Evolutionary conservation across 2,797 vertebrate genomes (phyloP).

Genomic region (Enteromius mattozi): DNA sequence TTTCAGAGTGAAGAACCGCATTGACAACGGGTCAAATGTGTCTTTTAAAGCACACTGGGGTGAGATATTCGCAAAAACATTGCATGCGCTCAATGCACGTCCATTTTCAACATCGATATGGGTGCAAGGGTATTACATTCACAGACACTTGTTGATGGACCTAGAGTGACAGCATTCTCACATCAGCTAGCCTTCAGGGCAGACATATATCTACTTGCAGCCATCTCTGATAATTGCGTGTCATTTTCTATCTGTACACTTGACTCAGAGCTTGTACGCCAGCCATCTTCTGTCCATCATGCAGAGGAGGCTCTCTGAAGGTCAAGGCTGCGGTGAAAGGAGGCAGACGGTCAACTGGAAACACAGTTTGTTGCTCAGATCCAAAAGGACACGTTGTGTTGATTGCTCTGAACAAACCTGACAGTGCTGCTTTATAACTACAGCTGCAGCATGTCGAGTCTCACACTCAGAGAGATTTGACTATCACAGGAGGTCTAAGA

Average conservation of each 20-base stretch:
- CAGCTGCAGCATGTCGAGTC: background rate
- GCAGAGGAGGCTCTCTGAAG: background rate
- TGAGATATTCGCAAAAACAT: background rate
- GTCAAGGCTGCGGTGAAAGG: constrained; percentile 8
- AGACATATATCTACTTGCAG: constrained; percentile 44
- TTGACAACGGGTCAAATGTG: background rate
- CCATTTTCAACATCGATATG: background rate
- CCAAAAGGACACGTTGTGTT: constrained; percentile 1
- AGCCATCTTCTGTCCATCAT: constrained; percentile 48
- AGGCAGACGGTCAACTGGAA: constrained; percentile 3
- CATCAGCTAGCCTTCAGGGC: constrained; percentile 71
- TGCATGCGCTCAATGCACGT: background rate
- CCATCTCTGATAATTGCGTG: constrained; percentile 76
- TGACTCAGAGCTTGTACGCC: constrained; percentile 71
- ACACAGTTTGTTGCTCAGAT: background rate
- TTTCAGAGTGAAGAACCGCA: constrained; percentile 7
- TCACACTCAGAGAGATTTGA: background rate
- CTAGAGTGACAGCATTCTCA: constrained; percentile 72
- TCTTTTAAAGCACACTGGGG: background rate
- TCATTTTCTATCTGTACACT: constrained; percentile 74
- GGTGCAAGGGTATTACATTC: background rate
- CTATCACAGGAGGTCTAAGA: background rate
- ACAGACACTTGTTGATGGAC: constrained; percentile 23
- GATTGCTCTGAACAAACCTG: constrained; percentile 15
- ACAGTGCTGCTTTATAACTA: background rate